Evolutionary conservation across 35 echinoderm and acorn worm species (phyloP), one percentile per base, ranked within the genome.

Genomic region (Ptychodera flava): DNA sequence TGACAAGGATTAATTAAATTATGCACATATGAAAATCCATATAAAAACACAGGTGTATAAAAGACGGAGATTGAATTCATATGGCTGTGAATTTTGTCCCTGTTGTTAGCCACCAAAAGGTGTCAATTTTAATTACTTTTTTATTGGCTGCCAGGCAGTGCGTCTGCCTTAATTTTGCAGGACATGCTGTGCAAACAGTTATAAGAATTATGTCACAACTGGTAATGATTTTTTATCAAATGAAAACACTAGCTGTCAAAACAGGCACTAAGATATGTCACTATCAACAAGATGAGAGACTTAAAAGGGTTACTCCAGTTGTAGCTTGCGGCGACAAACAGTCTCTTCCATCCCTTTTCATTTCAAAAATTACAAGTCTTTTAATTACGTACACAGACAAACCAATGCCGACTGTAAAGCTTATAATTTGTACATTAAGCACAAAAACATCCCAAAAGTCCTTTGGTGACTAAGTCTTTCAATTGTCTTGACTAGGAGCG

Each of bases 381-480:
- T 64, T 64, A 64, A 64, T 64, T 64, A 64, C 45, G 45, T 64
- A 64, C 45, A 64, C 45, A 64, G 45, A 64, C 45, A 64, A 64
- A 64, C 45, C 45, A 64, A 64, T 6, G 45, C 6, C 22, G 45
- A 64, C 45, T 64, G n/a, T 64, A 64, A 64, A 64, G 45, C 45
- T 64, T 64, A 64, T 64, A 64, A 64, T 64, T 64, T 64, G 45
- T 64, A 64, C 45, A 64, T 64, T 64, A 64, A 64, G 45, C 6
- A 22, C 6, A 64, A 64, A 64, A 64, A 64, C 45, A 64, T 64
- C 45, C 6, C 6, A 64, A 6, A 22, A 64, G 6, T 64, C 45
- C 6, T 12, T 64, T 6, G 22, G 22, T 64, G 22, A 64, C 45
- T n/a, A n/a, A n/a, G n/a, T n/a, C 6, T 64, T 22, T 22, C 45